Evolutionary conservation across 2,113 vertebrate species (phyloP), one percentile per base, ranked within the genome.

Genomic region (Sardina pilchardus): DNA sequence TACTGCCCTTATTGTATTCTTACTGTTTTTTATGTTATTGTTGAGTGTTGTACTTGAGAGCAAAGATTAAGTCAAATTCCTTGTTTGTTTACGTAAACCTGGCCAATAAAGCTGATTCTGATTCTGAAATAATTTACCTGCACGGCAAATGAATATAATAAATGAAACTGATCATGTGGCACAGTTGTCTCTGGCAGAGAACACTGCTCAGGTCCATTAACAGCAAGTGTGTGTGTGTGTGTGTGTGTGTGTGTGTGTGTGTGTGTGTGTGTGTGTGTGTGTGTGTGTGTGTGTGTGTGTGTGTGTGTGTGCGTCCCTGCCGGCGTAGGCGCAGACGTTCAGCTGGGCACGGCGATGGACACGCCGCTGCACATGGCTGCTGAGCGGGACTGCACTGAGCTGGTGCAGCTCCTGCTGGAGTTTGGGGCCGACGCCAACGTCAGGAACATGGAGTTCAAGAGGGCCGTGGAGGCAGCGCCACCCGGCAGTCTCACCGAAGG

Each of bases 341-440:
- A 98, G 90, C 98, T 96, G 91, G 98, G 98, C 85, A 96, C 93
- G 88, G 93, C 94, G 63, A 85, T 97, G 94, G 97, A 99, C 50
- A 99, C 96, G 0, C 98, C 98, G 0, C 89, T 99, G 47, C 98
- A 99, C 1, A 97, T 95, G 7, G 97, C 98, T 34, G 97, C 97
- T 85, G 96, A 96, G 71, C 96, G 96, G 85, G 93, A 96, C 92
- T 96, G 94, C 89, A 90, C 93, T 0, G 96, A 97, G 34, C 95
- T 96, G 0, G 92, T 97, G 85, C 96, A 93, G 86, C 91, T 98
- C 82, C 94, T 99, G 88, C 94, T 99, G 83, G 98, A 99, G 85
- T 99, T 98, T 89, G 98, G 97, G 42, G 98, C 98, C 0, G 96
- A 99, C 83, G 94, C 97, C 88, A 98, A 97, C 45, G 96, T 96